Evolutionary conservation across 2,113 vertebrate genomes (phyloP).

Genomic region (Glaucidium brasilianum): DNA sequence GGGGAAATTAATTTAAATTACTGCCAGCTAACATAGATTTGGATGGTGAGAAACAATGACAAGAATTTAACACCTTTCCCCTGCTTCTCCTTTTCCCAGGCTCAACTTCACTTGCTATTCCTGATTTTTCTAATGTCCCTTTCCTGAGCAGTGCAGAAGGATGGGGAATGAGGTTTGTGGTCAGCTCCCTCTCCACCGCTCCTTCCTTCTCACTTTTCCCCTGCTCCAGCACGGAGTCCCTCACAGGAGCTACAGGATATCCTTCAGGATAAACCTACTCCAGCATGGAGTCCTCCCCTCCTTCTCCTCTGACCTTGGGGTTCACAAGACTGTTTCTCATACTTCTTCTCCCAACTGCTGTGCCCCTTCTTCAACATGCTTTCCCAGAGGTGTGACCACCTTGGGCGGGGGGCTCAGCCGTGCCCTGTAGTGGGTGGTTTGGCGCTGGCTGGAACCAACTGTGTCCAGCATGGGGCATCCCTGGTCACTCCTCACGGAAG

Average conservation of each 20-base stretch:
- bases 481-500: not conserved
- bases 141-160: not conserved
- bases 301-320: not conserved
- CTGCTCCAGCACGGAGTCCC: not conserved
- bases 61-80: not conserved
- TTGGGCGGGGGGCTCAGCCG: rapidly evolving
- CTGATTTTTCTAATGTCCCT: not conserved
- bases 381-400: not conserved
- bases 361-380: not conserved
- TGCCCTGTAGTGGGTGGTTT: rapidly evolving
- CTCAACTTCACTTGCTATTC: not conserved
- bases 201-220: not conserved
- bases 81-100: not conserved
- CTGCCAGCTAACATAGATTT: not conserved
- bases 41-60: not conserved
- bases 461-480: too few relatives aligned
- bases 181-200: not conserved
- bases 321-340: not conserved
- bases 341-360: not conserved
- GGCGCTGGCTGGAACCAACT: not conserved
- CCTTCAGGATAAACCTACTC: not conserved
- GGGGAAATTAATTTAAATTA: not conserved
- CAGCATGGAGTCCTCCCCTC: not conserved
- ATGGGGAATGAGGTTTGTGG: not conserved
- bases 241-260: not conserved